These are phyloP conservation scores for Phymatocera aterrima DNA, from an alignment of 2,888 invertebrate species.

Conservation along the genomic window DNA sequence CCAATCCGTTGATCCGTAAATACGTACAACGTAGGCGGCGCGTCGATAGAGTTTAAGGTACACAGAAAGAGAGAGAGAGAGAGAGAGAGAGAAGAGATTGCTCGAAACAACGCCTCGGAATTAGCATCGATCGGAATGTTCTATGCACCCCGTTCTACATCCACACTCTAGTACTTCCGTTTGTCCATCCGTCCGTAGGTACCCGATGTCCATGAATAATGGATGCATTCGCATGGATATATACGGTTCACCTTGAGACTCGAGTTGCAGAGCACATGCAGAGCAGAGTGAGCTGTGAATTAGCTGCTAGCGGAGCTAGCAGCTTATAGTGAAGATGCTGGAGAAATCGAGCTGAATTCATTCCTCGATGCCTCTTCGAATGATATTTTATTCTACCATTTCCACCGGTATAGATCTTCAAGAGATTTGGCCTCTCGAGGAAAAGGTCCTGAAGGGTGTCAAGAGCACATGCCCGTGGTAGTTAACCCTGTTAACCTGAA, in stretches of 20 bases:
- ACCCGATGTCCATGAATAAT: conserved; percentile 38
- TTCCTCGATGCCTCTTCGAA: no score
- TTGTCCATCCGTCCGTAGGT: conserved; percentile 33
- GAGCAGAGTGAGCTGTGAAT: neutral
- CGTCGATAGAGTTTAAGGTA: neutral
- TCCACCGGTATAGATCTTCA: neutral
- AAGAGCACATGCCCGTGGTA: conserved; percentile 35
- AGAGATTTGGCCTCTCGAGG: conserved; percentile 2
- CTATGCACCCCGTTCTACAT: conserved; percentile 8
- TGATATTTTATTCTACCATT: no score
- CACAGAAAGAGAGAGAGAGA: neutral
- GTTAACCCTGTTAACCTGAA: conserved; percentile 39
- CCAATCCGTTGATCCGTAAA: conserved; percentile 4
- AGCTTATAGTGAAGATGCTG: no score
- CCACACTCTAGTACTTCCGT: conserved; percentile 33
- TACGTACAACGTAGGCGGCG: neutral
- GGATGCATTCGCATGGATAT: neutral
- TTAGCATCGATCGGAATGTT: conserved; percentile 35
- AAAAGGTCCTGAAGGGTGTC: neutral
- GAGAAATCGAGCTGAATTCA: no score
- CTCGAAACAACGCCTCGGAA: conserved; percentile 33
- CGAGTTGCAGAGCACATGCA: no score
- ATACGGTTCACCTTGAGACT: neutral
- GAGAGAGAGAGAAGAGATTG: no score
- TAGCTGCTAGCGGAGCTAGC: no score